Evolutionary conservation across 2,797 vertebrate genomes (phyloP), one percentile per base, ranked within the genome.

Genomic region (Rousettus madagascariensis): DNA sequence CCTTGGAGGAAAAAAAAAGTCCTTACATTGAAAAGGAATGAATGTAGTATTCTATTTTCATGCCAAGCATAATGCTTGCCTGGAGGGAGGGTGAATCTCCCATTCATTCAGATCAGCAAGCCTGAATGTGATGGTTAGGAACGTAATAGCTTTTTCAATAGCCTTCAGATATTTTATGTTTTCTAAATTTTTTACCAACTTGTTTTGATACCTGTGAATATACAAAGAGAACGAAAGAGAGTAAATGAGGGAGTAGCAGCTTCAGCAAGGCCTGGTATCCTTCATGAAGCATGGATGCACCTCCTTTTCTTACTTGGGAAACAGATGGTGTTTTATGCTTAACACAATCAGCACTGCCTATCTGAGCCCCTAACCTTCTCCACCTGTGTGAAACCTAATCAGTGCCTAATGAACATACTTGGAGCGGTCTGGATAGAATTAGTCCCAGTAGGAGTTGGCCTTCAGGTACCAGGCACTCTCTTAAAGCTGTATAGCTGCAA

Each of bases 371-470:
- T 98, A 98, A 98, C 99, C 98, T 98, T 99, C 99, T 98, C 99
- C 99, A 99, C 99, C 99, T 99, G 99, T 98, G 98, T 98, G 98
- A 99, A 98, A 98, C 98, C 98, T 98, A 99, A 99, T 99, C 99
- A 99, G 98, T 94, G 98, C 98, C 98, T 99, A 99, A 99, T 99
- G 99, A 99, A 99, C 99, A 99, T 98, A 98, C 99, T 99, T 99
- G 98, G 99, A 99, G 98, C 99, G 99, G 99, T 99, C 99, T 99
- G 99, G 99, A 99, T 99, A 98, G 99, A 99, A 99, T 99, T 99
- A 99, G 98, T 99, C 99, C 99, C 99, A 99, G 99, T 99, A 99
- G 99, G 99, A 99, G 98, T 96, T 93, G 97, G 98, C 98, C 98
- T 98, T 99, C 99, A 99, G 99, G 99, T 99, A 99, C 98, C 98